Evolutionary conservation across 2,888 invertebrate species (phyloP).

Genomic region (Hoplodrina blanda): DNA sequence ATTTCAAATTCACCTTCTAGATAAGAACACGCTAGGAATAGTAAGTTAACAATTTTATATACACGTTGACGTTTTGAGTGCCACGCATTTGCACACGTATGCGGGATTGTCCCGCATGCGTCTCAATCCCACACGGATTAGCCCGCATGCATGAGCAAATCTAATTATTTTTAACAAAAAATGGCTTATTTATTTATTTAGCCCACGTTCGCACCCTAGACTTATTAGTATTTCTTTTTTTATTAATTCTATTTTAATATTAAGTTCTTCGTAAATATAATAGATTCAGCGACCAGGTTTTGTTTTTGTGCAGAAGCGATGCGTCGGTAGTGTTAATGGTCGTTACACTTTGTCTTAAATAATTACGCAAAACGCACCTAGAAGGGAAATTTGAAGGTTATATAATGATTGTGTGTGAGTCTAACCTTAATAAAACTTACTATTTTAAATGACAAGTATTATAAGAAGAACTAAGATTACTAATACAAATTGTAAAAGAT

Average conservation of each 20-base stretch:
- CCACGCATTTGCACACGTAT: too few relatives aligned
- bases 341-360: neutral
- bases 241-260: neutral
- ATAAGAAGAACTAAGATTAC: neutral
- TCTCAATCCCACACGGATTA: too few relatives aligned
- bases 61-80: too few relatives aligned
- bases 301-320: neutral
- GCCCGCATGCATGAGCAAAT: too few relatives aligned
- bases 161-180: neutral
- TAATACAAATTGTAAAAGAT: neutral
- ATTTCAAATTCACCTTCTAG: slow-evolving; percentile 47
- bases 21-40: neutral
- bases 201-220: too few relatives aligned
- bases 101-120: too few relatives aligned
- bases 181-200: too few relatives aligned
- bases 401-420: slow-evolving; percentile 12
- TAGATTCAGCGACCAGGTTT: slow-evolving; percentile 3
- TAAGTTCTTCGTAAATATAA: neutral
- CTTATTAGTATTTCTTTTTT: too few relatives aligned
- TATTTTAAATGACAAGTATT: neutral
- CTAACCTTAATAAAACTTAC: slow-evolving; percentile 11
- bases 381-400: slow-evolving; percentile 48
- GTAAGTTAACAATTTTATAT: too few relatives aligned
- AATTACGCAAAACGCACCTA: slow-evolving; percentile 25
- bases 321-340: slow-evolving; percentile 38